Evolutionary conservation across 2,888 invertebrate species (phyloP), one percentile per base, ranked within the genome.

Genomic region (Hetaerina titia): DNA sequence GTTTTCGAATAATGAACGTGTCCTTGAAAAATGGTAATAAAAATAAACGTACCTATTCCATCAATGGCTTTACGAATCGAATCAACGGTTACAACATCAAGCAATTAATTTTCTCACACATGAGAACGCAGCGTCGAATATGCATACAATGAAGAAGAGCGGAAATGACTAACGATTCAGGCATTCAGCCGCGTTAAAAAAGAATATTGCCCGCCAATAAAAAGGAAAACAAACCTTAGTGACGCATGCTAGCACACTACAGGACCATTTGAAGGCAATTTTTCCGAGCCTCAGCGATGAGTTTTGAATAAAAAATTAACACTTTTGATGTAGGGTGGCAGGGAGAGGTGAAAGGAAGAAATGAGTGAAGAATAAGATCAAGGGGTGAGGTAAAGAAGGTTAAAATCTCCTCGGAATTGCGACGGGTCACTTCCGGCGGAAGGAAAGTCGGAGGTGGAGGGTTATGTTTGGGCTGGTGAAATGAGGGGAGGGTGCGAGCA

Each of bases 391-490:
- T 17, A 56, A 69, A n/a, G 92, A 57, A 92, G 69, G 56, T 89
- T 57, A 89, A 89, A 58, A 22, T n/a, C 69, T 56, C 63, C 64
- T 19, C 45, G 64, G n/a, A n/a, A 58, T 56, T n/a, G 92, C 92
- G 69, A 92, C 69, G 92, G 92, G n/a, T 92, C 69, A 92, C 69
- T 92, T 92, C 92, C 92, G 92, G 63, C 92, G 92, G 92, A 92
- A 92, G 92, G 64, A 19, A 69, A 92, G 56, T n/a, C 19, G 92
- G 69, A 60, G 56, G 56, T 64, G 69, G 90, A 57, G 57, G 56
- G 56, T 56, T 56, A 22, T 89, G 89, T 31, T 31, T 22, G 81
- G 31, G 31, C 31, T 2, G 2, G n/a, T 17, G 57, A 57, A 57
- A 19, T 0, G 57, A 22, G 57, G n/a, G 56, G 45, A 90, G 31